phyloP scores from a whole-genome alignment of 2,113 vertebrate genomes.

The Syngnathoides biaculeatus region DNA sequence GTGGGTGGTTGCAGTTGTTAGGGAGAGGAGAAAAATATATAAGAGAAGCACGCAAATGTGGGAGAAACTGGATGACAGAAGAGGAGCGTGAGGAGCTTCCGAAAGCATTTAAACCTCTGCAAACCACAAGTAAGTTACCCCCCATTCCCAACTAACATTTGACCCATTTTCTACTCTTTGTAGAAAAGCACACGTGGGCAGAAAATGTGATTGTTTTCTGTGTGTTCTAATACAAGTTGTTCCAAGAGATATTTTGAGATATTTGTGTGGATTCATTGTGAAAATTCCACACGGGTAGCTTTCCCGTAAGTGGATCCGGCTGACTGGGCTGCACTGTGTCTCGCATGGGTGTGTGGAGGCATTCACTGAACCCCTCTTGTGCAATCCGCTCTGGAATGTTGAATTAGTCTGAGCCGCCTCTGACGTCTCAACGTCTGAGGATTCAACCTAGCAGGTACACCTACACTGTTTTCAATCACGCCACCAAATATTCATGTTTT shows the following conservation, averaged over 20 bases:
- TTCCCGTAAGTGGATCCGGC: constrained; percentile 50
- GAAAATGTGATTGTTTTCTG: neutral
- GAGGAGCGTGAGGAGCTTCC: constrained; percentile 5
- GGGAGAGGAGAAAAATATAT: constrained; percentile 36
- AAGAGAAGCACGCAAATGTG: constrained; percentile 26
- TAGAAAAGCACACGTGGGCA: neutral
- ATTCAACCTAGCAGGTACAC: constrained; percentile 2
- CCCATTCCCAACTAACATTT: neutral
- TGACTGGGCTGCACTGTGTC: constrained; percentile 11
- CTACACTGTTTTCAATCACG: neutral
- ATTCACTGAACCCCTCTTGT: constrained; percentile 45
- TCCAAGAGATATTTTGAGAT: neutral
- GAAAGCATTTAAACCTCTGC: neutral
- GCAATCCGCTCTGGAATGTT: constrained; percentile 55
- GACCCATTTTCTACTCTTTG: neutral
- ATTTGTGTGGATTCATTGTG: constrained; percentile 23
- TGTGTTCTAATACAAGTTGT: neutral
- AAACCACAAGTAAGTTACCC: constrained; percentile 44
- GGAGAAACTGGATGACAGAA: constrained; percentile 26
- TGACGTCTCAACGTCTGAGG: constrained; percentile 21
- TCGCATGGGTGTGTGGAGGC: constrained; percentile 26
- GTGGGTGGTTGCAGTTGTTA: constrained; percentile 48
- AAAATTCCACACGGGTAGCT: neutral
- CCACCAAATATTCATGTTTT: neutral
- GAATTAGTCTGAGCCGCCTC: constrained; percentile 24